phyloP scores from a whole-genome alignment of 2,888 invertebrate genomes.

The Biston stratarius region DNA sequence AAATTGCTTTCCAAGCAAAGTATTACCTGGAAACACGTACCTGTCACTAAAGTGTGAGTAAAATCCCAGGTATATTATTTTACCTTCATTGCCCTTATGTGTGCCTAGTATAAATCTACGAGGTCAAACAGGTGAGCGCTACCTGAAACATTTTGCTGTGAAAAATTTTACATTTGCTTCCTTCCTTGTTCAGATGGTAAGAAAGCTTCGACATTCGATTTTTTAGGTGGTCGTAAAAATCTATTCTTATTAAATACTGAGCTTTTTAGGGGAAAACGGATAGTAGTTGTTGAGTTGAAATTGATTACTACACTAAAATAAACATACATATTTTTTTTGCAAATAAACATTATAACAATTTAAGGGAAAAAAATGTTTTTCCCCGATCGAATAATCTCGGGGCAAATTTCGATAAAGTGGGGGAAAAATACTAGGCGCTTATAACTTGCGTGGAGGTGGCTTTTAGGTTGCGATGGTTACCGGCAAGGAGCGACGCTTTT shows the following conservation, averaged over 20 bases:
- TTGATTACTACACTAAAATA: no score
- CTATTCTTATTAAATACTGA: no score
- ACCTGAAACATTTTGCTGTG: conserved; percentile 52
- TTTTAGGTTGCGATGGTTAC: conserved; percentile 33
- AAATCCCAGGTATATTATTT: conserved; percentile 35
- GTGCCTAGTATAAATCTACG: conserved; percentile 72
- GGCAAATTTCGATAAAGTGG: conserved; percentile 77
- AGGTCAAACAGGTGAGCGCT: conserved; percentile 68
- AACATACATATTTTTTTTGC: background rate
- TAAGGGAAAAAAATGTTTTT: background rate
- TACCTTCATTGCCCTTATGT: conserved; percentile 54
- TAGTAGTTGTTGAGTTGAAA: background rate
- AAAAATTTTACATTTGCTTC: conserved; percentile 12
- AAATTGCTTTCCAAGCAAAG: background rate
- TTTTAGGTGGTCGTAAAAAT: conserved; percentile 9
- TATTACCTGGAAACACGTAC: conserved; percentile 10
- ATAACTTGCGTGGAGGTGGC: conserved; percentile 49
- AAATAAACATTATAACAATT: background rate
- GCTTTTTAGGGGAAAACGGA: no score
- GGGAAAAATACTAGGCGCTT: conserved; percentile 71
- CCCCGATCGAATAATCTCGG: conserved; percentile 51
- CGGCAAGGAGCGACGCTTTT: conserved; percentile 37
- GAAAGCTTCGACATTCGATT: background rate
- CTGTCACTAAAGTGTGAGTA: conserved; percentile 12
- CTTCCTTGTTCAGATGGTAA: conserved; percentile 1